Evolutionary conservation across 2,113 vertebrate genomes (phyloP), one percentile per base, ranked within the genome.

Genomic region (Carettochelys insculpta): DNA sequence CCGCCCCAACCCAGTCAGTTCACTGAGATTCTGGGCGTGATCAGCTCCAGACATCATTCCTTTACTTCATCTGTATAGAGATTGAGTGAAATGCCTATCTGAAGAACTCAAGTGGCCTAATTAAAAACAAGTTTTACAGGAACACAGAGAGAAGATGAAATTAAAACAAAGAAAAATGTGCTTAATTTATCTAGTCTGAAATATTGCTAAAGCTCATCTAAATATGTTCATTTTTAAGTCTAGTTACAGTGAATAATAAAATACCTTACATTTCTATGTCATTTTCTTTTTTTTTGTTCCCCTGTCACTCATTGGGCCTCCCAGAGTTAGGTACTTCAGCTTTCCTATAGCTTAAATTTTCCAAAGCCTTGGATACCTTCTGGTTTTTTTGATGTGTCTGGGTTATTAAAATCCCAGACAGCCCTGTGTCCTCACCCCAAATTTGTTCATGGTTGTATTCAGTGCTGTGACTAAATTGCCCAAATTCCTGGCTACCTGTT

Each of bases 351-450:
- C 65, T 53, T 80, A 58, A 50, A 71, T 20, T 91, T 86, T 88
- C 92, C n/a, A 95, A 88, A 90, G 31, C 47, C 83, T 83, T 13
- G 8, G 48, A 58, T 71, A 73, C 48, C 14, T 84, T 83, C 56
- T 90, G 27, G 27, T 80, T 95, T 73, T 54, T 91, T 89, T 90
- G 27, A 79, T 77, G 86, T 91, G 77, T 83, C 16, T 9, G 6
- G 3, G 85, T 90, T 94, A 86, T 91, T 79, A 52, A 2, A 11
- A 12, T 73, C 56, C 2, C n/a, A 25, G 0, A 0, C 52, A 88
- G 71, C 20, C 65, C 79, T 80, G 77, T 80, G 54, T 6, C 82
- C 38, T 92, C 52, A 88, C 88, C 77, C 88, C 58, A 81, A 43
- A 61, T 88, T 92, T 93, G 38, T 76, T 90, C 25, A 82, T 52